Base-by-base conservation (phyloP, 1,140 invertebrate genomes). In the Tetramorium alpestre region DNA sequence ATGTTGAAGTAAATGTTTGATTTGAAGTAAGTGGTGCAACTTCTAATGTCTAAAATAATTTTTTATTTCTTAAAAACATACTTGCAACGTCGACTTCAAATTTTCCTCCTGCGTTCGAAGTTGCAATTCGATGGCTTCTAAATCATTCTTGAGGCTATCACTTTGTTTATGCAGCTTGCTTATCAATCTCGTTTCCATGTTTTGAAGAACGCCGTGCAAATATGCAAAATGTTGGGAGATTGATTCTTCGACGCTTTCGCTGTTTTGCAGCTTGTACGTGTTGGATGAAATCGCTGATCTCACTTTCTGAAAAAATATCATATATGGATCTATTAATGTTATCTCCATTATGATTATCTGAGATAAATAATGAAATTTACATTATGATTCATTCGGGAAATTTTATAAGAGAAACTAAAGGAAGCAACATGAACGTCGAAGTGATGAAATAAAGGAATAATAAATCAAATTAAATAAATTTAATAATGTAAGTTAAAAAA, bases 141-240 rank as follows among this genome's bases (percentile, higher is more conserved):
- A 51, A 78, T 93, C 86, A 1, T 47, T 85, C 18, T 64, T 80
- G 7, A 8, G 76, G 1, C 18, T 1, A 8, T 64, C 28, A 0
- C 51, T 47, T 25, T 90, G 77, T 2, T 81, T 44, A 2, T 88
- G 7, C 1, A 95, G 16, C 6, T 90, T 33, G 0, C 93, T 87
- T 2, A 93, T 87, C 18, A 95, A 70, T 11, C 88, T 75, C 25
- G 72, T 76, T 60, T 95, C 95, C 10, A 91, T 0, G 67, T 92
- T 93, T 78, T 95, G 95, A 8, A 95, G 81, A n/a, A 93, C 16
- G 1, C 95, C 95, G 64, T 95, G 95, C 0, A 95, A 82, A 54
- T 92, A 62, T 2, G 91, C 38, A 22, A 95, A 95, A 75, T 95
- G 94, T 54, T 92, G 81, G 3, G 81, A 90, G 1, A 96, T 90